These are phyloP conservation scores for Cybosia mesomella DNA, from an alignment of 2,888 invertebrate species.

Conservation along the genomic window DNA sequence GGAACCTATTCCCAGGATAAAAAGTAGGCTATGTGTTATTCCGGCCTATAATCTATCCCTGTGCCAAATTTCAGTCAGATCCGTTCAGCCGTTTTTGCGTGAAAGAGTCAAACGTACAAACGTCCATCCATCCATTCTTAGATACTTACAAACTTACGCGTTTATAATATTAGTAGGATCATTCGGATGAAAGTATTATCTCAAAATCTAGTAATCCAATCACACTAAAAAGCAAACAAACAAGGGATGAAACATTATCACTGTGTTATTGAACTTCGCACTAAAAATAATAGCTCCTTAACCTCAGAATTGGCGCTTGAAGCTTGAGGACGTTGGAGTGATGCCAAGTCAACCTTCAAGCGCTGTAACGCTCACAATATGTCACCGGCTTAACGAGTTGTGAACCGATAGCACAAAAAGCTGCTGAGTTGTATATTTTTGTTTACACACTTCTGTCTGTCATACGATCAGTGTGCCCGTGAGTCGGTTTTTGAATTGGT, in stretches of 20 bases:
- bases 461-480: conserved; percentile 33
- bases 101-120: no score
- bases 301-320: conserved; percentile 60
- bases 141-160: no score
- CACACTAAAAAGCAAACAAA: background rate
- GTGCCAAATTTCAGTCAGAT: no score
- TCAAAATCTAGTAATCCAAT: background rate
- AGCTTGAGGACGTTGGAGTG: conserved; percentile 50
- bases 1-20: no score
- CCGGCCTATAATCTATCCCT: no score
- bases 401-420: conserved; percentile 56
- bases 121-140: no score
- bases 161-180: no score
- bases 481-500: conserved; percentile 32
- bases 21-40: no score
- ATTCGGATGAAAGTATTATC: background rate
- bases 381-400: conserved; percentile 52
- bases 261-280: conserved; percentile 61
- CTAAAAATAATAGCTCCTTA: conserved; percentile 58
- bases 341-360: conserved; percentile 55
- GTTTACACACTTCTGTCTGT: conserved; percentile 46
- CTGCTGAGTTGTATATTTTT: conserved; percentile 48
- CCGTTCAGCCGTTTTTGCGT: no score
- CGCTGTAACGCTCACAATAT: conserved; percentile 52
- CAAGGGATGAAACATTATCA: conserved; percentile 35